Percentiles rank a stretch among this genome's conserved stretches.
phyloP scores from a whole-genome alignment of 2,888 invertebrate species.

The Mythimna vitellina region DNA sequence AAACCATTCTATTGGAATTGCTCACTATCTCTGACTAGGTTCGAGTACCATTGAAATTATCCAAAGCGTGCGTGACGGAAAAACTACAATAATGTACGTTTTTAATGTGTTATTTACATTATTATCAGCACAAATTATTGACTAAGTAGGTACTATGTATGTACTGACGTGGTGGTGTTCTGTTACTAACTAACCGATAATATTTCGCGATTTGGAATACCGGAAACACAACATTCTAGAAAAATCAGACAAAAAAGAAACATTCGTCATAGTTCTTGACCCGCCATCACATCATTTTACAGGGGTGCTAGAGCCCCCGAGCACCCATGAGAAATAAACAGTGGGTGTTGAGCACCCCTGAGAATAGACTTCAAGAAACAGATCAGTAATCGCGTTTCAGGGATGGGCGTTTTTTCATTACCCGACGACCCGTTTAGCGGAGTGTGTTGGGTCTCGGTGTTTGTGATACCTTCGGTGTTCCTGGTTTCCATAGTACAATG shows the following conservation, averaged over 20 bases:
- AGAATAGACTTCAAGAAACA: too few relatives aligned
- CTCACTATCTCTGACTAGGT: slow-evolving; percentile 32
- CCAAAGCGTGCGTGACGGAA: slow-evolving; percentile 27
- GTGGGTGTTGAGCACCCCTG: too few relatives aligned
- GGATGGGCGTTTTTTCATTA: too few relatives aligned
- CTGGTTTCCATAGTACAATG: too few relatives aligned
- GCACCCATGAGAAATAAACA: too few relatives aligned
- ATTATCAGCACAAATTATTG: slow-evolving; percentile 21
- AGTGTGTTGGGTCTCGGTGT: too few relatives aligned
- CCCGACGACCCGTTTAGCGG: too few relatives aligned
- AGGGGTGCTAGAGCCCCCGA: too few relatives aligned
- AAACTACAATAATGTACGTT: slow-evolving; percentile 7
- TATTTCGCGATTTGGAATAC: background rate
- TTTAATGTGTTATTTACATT: slow-evolving; percentile 37
- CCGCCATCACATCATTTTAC: too few relatives aligned
- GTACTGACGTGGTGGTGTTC: slow-evolving; percentile 23
- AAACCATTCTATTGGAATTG: slow-evolving; percentile 16
- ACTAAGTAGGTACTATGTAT: slow-evolving; percentile 19
- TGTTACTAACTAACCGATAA: slow-evolving; percentile 14
- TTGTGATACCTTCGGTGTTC: too few relatives aligned
- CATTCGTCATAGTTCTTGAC: background rate
- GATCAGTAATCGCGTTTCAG: too few relatives aligned
- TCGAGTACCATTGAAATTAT: slow-evolving; percentile 30
- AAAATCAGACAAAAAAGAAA: background rate
- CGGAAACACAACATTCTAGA: background rate